phyloP scores from a whole-genome alignment of 1,140 invertebrate species.

The Zaprionus capensis region DNA sequence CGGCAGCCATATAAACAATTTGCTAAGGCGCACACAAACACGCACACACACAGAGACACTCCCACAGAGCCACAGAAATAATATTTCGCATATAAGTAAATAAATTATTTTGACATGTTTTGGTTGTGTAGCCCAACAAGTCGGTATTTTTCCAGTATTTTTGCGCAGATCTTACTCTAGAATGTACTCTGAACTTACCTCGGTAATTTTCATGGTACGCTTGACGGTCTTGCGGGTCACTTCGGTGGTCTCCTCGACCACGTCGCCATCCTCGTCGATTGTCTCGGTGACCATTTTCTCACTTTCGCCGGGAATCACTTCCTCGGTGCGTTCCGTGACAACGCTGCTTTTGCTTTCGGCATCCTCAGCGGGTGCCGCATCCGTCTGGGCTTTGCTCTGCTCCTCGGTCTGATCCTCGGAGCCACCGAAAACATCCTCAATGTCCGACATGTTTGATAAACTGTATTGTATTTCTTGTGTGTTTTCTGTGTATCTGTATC shows the following conservation, averaged over 20 bases:
- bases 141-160: not conserved
- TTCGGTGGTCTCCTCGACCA: constrained; percentile 80
- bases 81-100: constrained; percentile 32
- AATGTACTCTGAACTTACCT: constrained; percentile 62
- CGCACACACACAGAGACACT: not conserved
- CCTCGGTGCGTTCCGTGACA: constrained; percentile 70
- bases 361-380: constrained; percentile 36
- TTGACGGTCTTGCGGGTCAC: constrained; percentile 80
- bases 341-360: constrained; percentile 69
- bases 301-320: constrained; percentile 72
- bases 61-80: constrained; percentile 15
- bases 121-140: constrained; percentile 1
- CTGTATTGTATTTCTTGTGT: constrained; percentile 24
- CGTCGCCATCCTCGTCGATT: constrained; percentile 81
- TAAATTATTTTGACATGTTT: constrained; percentile 50
- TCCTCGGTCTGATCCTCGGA: constrained; percentile 50
- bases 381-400: constrained; percentile 23
- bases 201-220: constrained; percentile 83
- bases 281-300: constrained; percentile 80
- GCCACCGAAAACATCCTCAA: constrained; percentile 73
- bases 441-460: constrained; percentile 72
- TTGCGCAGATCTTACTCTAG: not conserved
- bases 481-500: constrained; percentile 23
- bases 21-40: constrained; percentile 64
- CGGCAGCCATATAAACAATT: constrained; percentile 74